Evolutionary conservation across 2,888 invertebrate species (phyloP).

Genomic region (Acholoe squamosa): DNA sequence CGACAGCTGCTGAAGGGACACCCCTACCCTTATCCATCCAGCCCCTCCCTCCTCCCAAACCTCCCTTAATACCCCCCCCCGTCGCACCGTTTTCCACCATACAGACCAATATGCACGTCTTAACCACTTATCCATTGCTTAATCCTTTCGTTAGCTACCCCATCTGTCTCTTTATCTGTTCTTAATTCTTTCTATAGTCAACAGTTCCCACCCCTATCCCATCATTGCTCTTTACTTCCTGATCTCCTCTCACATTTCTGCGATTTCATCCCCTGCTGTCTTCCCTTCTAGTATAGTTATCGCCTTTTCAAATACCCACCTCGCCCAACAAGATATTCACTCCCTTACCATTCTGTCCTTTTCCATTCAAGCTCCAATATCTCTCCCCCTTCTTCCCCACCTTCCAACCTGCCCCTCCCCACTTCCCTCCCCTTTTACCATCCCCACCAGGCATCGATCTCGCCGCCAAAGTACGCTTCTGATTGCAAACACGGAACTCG

Average conservation of each 20-base stretch:
- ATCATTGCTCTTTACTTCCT: not conserved
- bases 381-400: not conserved
- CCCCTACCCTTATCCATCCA: not conserved
- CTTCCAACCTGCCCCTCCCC: not conserved
- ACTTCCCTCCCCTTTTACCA: not conserved
- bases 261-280: not conserved
- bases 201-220: not conserved
- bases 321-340: not conserved
- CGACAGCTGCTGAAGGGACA: not conserved
- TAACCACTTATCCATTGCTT: not conserved
- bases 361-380: not conserved
- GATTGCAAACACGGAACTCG: constrained; percentile 16
- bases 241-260: not conserved
- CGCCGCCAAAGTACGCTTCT: not conserved
- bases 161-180: not conserved
- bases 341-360: not conserved
- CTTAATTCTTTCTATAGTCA: not conserved
- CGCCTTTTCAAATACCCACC: not conserved
- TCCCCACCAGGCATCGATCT: not conserved
- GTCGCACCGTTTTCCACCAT: not conserved
- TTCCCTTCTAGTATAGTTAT: not conserved
- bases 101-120: not conserved
- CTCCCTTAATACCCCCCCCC: not conserved
- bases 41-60: not conserved
- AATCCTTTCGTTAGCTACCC: not conserved